These are phyloP conservation scores for Andricus grossulariae DNA, from an alignment of 1,140 invertebrate genomes.

Conservation along the genomic window DNA sequence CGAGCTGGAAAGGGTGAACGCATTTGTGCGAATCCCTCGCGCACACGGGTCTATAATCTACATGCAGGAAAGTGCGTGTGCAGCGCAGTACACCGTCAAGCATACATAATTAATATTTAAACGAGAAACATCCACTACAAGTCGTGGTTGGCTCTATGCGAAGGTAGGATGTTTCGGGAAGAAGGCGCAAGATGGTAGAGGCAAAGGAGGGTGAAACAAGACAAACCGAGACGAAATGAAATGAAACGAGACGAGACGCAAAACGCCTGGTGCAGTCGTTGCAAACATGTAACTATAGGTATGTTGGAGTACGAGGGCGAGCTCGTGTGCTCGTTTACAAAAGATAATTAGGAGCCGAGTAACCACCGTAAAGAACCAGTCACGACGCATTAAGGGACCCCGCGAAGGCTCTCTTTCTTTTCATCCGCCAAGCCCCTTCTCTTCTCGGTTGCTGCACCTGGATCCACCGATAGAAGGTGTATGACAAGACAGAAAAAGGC, in stretches of 20 bases:
- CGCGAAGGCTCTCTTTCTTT: constrained; percentile 31
- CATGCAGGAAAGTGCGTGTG: constrained; percentile 64
- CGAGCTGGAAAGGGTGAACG: not conserved
- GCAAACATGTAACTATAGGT: not conserved
- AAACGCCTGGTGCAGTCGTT: not conserved
- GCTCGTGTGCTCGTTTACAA: constrained; percentile 38
- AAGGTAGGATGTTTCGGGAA: not conserved
- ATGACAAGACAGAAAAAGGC: constrained; percentile 5
- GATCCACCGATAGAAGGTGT: constrained; percentile 3
- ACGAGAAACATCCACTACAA: constrained; percentile 56
- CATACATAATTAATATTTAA: constrained; percentile 74
- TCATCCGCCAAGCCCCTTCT: not conserved
- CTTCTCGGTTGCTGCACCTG: constrained; percentile 21
- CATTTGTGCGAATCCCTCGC: constrained; percentile 27
- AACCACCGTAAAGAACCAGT: constrained; percentile 20
- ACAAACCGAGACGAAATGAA: not conserved
- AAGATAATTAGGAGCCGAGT: constrained; percentile 42
- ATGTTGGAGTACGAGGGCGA: not conserved
- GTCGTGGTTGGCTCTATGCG: not conserved
- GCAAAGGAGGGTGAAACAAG: not conserved
- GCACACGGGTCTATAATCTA: constrained; percentile 34
- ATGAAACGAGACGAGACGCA: not conserved
- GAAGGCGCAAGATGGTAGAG: not conserved
- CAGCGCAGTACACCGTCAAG: constrained; percentile 61
- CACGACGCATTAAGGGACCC: constrained; percentile 34